Evolutionary conservation across 1,140 invertebrate genomes (phyloP).

Genomic region (Trinorchestia longiramus): DNA sequence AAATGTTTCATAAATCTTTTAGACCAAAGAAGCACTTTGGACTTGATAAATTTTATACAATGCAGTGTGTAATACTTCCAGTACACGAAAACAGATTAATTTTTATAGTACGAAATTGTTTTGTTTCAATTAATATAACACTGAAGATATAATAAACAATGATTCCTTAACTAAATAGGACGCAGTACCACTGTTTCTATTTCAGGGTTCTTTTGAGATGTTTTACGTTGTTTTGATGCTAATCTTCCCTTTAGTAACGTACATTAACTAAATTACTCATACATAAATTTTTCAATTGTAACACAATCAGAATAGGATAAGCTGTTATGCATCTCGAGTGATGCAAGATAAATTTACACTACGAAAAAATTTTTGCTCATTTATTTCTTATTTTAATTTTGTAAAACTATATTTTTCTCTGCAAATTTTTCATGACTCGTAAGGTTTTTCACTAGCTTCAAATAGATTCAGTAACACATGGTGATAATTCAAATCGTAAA

Average conservation of each 20-base stretch:
- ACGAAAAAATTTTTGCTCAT: too few species aligned
- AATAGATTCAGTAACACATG: not conserved
- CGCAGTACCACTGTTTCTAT: not conserved
- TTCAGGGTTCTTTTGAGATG: not conserved
- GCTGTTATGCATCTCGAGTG: too few species aligned
- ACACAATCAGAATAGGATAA: too few species aligned
- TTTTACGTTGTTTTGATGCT: not conserved
- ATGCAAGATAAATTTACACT: too few species aligned
- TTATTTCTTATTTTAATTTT: too few species aligned
- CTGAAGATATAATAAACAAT: too few species aligned
- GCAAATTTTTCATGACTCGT: not conserved
- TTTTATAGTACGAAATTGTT: not conserved
- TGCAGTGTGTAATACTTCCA: not conserved
- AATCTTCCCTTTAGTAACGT: not conserved
- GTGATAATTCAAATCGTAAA: not conserved
- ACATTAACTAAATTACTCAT: not conserved
- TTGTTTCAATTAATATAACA: not conserved
- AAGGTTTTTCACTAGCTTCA: not conserved
- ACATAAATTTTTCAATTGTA: too few species aligned
- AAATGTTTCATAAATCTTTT: not conserved
- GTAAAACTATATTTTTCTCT: too few species aligned
- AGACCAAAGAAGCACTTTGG: not conserved
- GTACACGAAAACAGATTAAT: not conserved
- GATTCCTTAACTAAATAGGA: not conserved
- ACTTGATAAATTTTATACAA: not conserved